These are phyloP conservation scores for Griposia aprilina DNA, from an alignment of 2,888 invertebrate genomes.

Conservation along the genomic window DNA sequence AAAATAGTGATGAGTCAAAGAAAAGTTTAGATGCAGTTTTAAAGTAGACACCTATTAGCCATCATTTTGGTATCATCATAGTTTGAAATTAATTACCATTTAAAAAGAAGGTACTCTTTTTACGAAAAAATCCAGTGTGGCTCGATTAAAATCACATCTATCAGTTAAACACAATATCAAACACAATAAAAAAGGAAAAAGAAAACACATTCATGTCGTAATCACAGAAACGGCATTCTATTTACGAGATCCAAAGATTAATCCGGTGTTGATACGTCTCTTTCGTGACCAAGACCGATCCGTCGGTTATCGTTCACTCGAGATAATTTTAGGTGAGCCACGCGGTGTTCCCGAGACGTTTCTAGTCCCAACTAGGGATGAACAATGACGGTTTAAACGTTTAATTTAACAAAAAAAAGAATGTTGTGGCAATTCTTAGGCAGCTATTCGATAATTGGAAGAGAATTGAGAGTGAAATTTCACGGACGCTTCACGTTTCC, in stretches of 20 bases:
- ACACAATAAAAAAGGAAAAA: background rate
- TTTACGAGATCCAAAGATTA: slow-evolving; percentile 59
- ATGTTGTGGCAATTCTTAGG: too few relatives aligned
- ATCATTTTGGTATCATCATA: background rate
- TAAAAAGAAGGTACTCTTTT: background rate
- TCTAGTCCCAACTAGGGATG: slow-evolving; percentile 9
- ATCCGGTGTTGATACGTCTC: slow-evolving; percentile 47
- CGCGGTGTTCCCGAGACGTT: slow-evolving; percentile 47
- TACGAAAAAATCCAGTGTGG: background rate
- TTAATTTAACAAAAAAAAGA: background rate
- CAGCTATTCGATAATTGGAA: too few relatives aligned
- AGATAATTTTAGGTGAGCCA: slow-evolving; percentile 64
- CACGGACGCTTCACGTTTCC: too few relatives aligned
- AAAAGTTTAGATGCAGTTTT: background rate
- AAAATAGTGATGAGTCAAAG: background rate
- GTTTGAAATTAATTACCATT: background rate
- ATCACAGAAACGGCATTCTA: slow-evolving; percentile 39
- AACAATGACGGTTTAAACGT: background rate
- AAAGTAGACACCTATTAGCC: background rate
- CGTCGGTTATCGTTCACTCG: slow-evolving; percentile 55
- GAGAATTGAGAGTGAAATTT: too few relatives aligned
- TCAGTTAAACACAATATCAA: background rate
- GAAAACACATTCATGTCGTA: slow-evolving; percentile 31
- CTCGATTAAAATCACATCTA: background rate
- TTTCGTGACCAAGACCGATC: slow-evolving; percentile 54